Percentiles rank a stretch among this genome's conserved stretches.
Conservation (phyloP, 1,140 invertebrate species). For the Apis cerana region DNA sequence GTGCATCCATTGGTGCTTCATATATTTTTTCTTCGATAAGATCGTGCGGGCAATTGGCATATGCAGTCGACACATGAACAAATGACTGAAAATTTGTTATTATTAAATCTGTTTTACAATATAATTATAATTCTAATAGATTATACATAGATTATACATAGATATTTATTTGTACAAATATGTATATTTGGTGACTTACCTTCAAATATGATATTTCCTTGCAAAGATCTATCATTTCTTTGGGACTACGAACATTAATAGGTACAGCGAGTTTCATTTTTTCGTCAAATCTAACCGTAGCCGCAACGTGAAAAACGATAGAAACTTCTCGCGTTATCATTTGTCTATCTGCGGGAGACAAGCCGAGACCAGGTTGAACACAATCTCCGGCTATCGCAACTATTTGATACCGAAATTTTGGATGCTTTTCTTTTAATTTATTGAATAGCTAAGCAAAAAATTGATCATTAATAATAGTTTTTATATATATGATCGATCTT, state of each 20-base stretch:
- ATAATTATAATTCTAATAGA: background rate
- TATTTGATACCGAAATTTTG: conserved; percentile 85
- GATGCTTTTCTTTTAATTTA: conserved; percentile 81
- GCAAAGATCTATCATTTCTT: conserved; percentile 84
- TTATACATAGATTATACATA: background rate
- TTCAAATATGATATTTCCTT: conserved; percentile 86
- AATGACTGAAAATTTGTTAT: conserved; percentile 78
- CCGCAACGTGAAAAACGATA: conserved; percentile 87
- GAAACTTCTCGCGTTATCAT: conserved; percentile 84
- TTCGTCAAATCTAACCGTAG: conserved; percentile 88
- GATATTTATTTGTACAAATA: background rate
- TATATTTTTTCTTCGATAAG: conserved; percentile 84
- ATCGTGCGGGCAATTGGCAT: conserved; percentile 82
- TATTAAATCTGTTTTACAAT: background rate
- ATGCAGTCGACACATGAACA: conserved; percentile 86
- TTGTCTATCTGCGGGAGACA: conserved; percentile 77
- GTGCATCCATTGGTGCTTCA: conserved; percentile 79
- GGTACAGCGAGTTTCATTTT: conserved; percentile 84
- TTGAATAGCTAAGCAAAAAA: conserved; percentile 82
- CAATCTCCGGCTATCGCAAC: conserved; percentile 84
- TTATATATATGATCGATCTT: background rate
- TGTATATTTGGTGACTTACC: conserved; percentile 71
- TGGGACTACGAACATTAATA: conserved; percentile 86
- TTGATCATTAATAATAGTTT: background rate
- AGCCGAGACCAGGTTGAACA: conserved; percentile 78